Evolutionary conservation across 2,797 vertebrate genomes (phyloP).

Genomic region (Sphenopsis melanotis): DNA sequence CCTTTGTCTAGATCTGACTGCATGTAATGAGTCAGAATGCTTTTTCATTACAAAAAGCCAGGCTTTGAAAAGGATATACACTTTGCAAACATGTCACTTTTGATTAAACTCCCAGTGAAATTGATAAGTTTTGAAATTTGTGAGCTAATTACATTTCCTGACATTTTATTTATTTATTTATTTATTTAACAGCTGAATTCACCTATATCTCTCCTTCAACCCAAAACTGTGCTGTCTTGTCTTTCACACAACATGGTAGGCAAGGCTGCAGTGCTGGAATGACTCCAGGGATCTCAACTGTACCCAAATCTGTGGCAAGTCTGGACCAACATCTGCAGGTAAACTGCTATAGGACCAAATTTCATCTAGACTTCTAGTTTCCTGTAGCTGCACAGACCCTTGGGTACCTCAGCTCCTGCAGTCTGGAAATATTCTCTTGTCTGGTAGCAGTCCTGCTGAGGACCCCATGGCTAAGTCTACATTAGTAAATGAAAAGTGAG

Average conservation of each 20-base stretch:
- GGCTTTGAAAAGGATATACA: neutral
- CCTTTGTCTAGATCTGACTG: neutral
- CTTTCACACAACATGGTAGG: neutral
- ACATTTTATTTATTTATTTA: neutral
- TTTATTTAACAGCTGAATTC: neutral
- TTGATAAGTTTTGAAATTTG: neutral
- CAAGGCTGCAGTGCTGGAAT: neutral
- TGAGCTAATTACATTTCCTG: neutral
- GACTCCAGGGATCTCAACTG: neutral
- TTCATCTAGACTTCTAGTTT: neutral
- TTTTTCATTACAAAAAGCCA: neutral
- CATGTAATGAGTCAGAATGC: neutral
- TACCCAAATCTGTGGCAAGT: neutral
- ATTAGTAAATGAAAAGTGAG: neutral
- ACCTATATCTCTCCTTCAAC: neutral
- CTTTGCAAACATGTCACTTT: neutral
- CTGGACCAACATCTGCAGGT: neutral
- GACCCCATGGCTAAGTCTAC: neutral
- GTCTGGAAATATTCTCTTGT: neutral
- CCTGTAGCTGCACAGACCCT: neutral
- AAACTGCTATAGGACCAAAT: neutral
- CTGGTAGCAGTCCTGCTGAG: neutral
- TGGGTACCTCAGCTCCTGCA: neutral
- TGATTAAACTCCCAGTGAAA: neutral
- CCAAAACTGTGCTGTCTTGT: neutral